Evolutionary conservation across 2,113 vertebrate genomes (phyloP), one percentile per base, ranked within the genome.

Genomic region (Cricetomys ansorgei): DNA sequence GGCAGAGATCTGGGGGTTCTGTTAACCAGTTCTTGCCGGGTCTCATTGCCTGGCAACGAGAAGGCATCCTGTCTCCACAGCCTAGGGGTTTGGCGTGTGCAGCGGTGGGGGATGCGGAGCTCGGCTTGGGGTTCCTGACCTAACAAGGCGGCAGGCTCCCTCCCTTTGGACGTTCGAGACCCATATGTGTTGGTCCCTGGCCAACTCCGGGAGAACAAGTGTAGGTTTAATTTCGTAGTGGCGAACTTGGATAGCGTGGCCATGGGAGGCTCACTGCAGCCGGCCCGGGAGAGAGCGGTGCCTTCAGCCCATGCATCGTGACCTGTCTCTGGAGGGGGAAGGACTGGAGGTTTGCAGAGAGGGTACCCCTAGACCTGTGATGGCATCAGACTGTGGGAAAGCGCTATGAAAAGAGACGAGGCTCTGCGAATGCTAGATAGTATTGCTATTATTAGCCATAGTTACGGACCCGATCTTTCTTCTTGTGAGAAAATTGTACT

Each of bases 11-110:
- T 90, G 65, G 80, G 94, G 89, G 48, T 76, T 93, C 92, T 55
- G 19, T 95, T 92, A 88, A 91, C 95, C 96, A 79, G 91, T 79
- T 95, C 50, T 45, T 93, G 86, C 91, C 92, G 64, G 83, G 75
- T 94, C 94, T 97, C 96, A 84, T 77, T 94, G 95, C 94, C 83
- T 95, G 96, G 77, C 95, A 88, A n/a, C 9, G 91, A 81, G 79
- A 77, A 62, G 84, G 96, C 90, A 77, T 95, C 95, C 86, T 89
- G 0, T 96, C 83, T 87, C 69, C 83, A 93, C 72, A 89, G 91
- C 17, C 70, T 88, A 62, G 65, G 81, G 0, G 50, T 70, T 80
- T 88, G 65, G 50, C 65, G 13, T 29, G 93, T 31, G 69, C 40
- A 72, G n/a, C 40, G 64, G n/a, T 72, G n/a, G n/a, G n/a, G 69